These are phyloP conservation scores for Merodon equestris DNA, from an alignment of 2,888 invertebrate genomes.

Conservation along the genomic window DNA sequence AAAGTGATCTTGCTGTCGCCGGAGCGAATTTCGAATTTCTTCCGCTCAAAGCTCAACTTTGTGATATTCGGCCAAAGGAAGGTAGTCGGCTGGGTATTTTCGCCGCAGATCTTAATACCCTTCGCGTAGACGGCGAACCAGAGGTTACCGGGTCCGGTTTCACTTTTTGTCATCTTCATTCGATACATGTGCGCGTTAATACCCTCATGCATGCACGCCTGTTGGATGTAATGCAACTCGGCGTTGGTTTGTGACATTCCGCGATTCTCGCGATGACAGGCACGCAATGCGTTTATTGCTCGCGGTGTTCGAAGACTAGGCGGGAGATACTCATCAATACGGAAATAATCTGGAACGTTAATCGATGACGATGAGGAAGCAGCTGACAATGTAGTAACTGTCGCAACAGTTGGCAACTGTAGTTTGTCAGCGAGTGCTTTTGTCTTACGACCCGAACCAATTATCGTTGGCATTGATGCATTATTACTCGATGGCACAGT, in stretches of 20 bases:
- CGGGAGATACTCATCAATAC: constrained; percentile 92
- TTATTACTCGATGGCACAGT: constrained; percentile 39
- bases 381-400: constrained; percentile 68
- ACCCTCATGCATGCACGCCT: constrained; percentile 91
- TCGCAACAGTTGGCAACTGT: constrained; percentile 58
- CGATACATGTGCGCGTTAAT: constrained; percentile 94
- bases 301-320: constrained; percentile 82
- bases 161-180: constrained; percentile 87
- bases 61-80: constrained; percentile 98
- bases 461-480: constrained; percentile 40
- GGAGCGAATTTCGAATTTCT: constrained; percentile 97
- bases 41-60: constrained; percentile 96
- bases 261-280: constrained; percentile 89
- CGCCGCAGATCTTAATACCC: constrained; percentile 92
- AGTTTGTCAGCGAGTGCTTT: constrained; percentile 56
- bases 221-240: constrained; percentile 92
- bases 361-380: constrained; percentile 71
- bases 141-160: constrained; percentile 88
- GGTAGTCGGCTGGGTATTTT: constrained; percentile 86
- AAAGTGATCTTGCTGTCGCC: constrained; percentile 92
- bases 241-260: constrained; percentile 90
- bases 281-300: constrained; percentile 81
- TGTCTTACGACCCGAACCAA: constrained; percentile 61
- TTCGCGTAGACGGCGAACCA: constrained; percentile 95
- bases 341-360: constrained; percentile 82